Evolutionary conservation across 2,888 invertebrate species (phyloP).

Genomic region (Netelia melanura): DNA sequence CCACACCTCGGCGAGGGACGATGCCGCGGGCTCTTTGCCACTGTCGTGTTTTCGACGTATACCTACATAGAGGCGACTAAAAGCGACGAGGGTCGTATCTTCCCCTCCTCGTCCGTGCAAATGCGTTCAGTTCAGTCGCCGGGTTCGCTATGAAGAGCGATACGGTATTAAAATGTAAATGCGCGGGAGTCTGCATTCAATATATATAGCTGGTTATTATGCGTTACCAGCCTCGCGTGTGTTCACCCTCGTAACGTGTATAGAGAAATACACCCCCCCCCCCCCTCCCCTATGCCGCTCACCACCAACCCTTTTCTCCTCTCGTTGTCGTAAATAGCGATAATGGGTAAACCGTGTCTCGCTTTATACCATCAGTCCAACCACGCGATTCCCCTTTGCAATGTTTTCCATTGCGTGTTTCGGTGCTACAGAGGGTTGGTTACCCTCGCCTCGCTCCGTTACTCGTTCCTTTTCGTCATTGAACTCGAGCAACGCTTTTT

Average conservation of each 20-base stretch:
- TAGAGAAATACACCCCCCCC: background rate
- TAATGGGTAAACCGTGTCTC: constrained; percentile 81
- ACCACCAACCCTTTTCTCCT: constrained; percentile 29
- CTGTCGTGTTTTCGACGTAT: too few relatives aligned
- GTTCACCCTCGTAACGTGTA: constrained; percentile 24
- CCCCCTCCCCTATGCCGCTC: constrained; percentile 32
- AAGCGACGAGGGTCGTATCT: too few relatives aligned
- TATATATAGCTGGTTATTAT: constrained; percentile 78
- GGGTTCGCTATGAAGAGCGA: constrained; percentile 75
- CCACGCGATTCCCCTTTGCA: constrained; percentile 53
- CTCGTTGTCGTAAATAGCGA: constrained; percentile 78
- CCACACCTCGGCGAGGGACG: too few relatives aligned
- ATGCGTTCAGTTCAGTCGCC: constrained; percentile 68
- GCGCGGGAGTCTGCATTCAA: constrained; percentile 56
- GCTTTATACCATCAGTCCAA: constrained; percentile 71
- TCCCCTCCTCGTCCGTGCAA: background rate
- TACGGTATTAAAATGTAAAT: constrained; percentile 81
- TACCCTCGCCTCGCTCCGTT: background rate
- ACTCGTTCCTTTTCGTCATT: constrained; percentile 26
- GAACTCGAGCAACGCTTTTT: background rate
- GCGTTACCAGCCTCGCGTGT: constrained; percentile 71
- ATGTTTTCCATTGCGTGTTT: constrained; percentile 20
- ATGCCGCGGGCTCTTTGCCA: too few relatives aligned
- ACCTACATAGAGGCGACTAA: too few relatives aligned
- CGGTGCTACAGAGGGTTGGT: background rate